Evolutionary conservation across 2,113 vertebrate genomes (phyloP), one percentile per base, ranked within the genome.

Genomic region (Varanus komodoensis): DNA sequence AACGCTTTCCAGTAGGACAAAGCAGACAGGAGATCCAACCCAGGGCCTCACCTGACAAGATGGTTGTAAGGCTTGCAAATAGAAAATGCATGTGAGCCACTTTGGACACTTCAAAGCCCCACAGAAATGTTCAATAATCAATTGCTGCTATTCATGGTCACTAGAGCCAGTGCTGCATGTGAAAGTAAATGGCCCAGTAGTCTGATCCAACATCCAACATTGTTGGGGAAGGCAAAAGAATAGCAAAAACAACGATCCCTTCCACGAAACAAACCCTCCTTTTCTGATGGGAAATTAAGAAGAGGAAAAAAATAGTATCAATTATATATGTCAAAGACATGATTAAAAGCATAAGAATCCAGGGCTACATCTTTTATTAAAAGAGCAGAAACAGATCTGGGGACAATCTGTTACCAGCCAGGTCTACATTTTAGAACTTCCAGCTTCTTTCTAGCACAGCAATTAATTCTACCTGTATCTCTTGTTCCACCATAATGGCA

Each of bases 391-490:
- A 52, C 17, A 1, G 25, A 69, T 82, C 32, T 34, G 23, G 0
- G 29, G 74, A 44, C 75, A 74, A 34, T 50, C 32, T 1, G 6
- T 2, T 81, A 74, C 44, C 86, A 1, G 67, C 44, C 73, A 61
- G 71, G 14, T 27, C 73, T 68, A 69, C 69, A 34, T 67, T 77
- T 11, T n/a, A 25, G 71, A 75, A 89, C 11, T 23, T n/a, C 48
- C n/a, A 25, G 0, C 7, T 9, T 74, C n/a, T 57, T 34, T 64
- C 14, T 44, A 48, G 17, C 32, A 29, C 32, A 83, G 68, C 71
- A 71, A 89, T 89, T 86, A 92, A 82, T 89, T 87, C 44, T 77
- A 52, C 57, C 12, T 38, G 1, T 19, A 2, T 82, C 71, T 83
- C 71, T 57, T 44, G 14, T 44, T 77, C 71, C 48, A 38, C 34